Conservation (phyloP, 2,888 invertebrate genomes). For the Acronicta psi region DNA sequence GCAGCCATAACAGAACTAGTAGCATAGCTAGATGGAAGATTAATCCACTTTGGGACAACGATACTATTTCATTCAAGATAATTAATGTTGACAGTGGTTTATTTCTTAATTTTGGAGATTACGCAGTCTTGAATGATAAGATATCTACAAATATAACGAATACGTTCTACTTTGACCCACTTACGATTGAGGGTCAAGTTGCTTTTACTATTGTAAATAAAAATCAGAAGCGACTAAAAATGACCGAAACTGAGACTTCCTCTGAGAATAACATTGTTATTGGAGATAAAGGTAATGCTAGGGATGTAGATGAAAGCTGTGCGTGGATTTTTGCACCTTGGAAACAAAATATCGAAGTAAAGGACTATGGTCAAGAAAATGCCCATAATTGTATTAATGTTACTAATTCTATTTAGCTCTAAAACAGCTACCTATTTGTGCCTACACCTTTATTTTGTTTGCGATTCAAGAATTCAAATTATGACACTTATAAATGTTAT, state of each 20-base stretch:
- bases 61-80: conserved; percentile 14
- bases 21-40: conserved; percentile 17
- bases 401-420: too few species aligned
- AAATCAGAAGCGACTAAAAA: neutral
- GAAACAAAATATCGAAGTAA: neutral
- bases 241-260: neutral
- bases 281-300: neutral
- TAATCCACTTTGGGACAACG: conserved; percentile 7
- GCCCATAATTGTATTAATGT: neutral
- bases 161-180: conserved; percentile 18
- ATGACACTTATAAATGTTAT: too few species aligned
- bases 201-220: conserved; percentile 15
- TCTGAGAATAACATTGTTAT: neutral
- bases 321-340: conserved; percentile 12
- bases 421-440: too few species aligned
- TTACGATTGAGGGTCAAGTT: conserved; percentile 15
- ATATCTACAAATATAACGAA: neutral
- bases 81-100: conserved; percentile 8
- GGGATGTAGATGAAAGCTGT: neutral
- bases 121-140: too few species aligned
- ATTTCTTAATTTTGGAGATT: neutral
- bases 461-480: too few species aligned
- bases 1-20: neutral
- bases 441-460: too few species aligned
- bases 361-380: conserved; percentile 11